A percentile compares a stretch with the other conserved stretches of the same genome.
Evolutionary conservation across 2,888 invertebrate genomes (phyloP).

Genomic region (Andrena minutula): DNA sequence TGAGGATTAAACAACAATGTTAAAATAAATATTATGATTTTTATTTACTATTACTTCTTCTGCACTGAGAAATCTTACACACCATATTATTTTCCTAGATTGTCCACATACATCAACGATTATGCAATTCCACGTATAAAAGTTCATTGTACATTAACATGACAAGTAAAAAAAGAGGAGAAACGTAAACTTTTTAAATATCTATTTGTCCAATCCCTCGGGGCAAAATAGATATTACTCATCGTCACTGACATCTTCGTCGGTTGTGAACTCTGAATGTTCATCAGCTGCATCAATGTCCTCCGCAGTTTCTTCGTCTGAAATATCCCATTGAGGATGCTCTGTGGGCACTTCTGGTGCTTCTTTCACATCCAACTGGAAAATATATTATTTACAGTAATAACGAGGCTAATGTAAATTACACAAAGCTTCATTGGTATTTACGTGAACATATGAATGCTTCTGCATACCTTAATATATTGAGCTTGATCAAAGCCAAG

Average conservation of each 20-base stretch:
- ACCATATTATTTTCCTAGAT: constrained; percentile 74
- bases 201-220: constrained; percentile 49
- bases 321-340: constrained; percentile 99
- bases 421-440: not conserved
- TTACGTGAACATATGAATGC: not conserved
- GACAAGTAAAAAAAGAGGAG: constrained; percentile 71
- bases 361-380: constrained; percentile 96
- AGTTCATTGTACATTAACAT: constrained; percentile 74
- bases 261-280: constrained; percentile 89
- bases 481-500: constrained; percentile 98
- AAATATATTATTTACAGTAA: constrained; percentile 37
- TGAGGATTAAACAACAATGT: constrained; percentile 83
- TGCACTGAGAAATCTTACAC: constrained; percentile 72
- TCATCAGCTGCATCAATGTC: constrained; percentile 88
- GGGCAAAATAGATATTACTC: constrained; percentile 77
- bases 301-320: constrained; percentile 95
- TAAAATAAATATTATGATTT: constrained; percentile 84
- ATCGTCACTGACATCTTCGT: constrained; percentile 88
- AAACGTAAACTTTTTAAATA: constrained; percentile 62
- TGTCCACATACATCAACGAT: constrained; percentile 75
- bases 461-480: constrained; percentile 92
- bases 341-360: constrained; percentile 95
- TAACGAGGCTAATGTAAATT: not conserved
- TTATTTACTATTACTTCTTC: constrained; percentile 75
- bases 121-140: constrained; percentile 75